A percentile compares a stretch with the other conserved stretches of the same genome.
Evolutionary conservation across 1,140 invertebrate genomes (phyloP).

Genomic region (Colletes latitarsis): DNA sequence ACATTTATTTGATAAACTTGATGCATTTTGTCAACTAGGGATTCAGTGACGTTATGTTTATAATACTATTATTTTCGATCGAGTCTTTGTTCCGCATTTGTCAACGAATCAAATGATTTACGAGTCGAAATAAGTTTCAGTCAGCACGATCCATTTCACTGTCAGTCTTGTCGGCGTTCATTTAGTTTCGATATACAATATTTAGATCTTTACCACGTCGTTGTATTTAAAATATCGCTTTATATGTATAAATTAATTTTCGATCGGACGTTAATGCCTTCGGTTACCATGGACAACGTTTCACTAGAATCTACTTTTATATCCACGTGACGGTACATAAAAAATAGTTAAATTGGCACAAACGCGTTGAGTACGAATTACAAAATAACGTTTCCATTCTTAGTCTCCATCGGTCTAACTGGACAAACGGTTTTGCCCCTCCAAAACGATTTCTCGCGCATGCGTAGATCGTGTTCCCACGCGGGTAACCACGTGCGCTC

Average conservation of each 20-base stretch:
- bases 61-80: slow-evolving; percentile 31
- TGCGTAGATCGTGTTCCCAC: slow-evolving; percentile 17
- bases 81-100: background rate
- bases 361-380: background rate
- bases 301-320: background rate
- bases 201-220: slow-evolving; percentile 10
- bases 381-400: slow-evolving; percentile 39
- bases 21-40: background rate
- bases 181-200: slow-evolving; percentile 15
- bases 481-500: slow-evolving; percentile 20
- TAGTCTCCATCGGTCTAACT: slow-evolving; percentile 22
- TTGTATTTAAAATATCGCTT: slow-evolving; percentile 7
- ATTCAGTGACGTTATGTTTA: background rate
- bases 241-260: slow-evolving; percentile 15
- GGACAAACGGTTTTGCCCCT: slow-evolving; percentile 11
- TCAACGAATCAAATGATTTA: background rate
- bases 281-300: background rate
- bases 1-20: background rate
- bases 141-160: slow-evolving; percentile 4
- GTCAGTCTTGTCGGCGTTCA: slow-evolving; percentile 17
- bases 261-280: background rate
- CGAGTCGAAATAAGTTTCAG: background rate
- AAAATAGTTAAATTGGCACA: slow-evolving; percentile 29
- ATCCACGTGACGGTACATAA: slow-evolving; percentile 33
- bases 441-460: background rate